A percentile compares a stretch with the other conserved stretches of the same genome.
Conservation (phyloP, 2,113 vertebrate genomes). For the Pseudorhombus dupliciocellatus region DNA sequence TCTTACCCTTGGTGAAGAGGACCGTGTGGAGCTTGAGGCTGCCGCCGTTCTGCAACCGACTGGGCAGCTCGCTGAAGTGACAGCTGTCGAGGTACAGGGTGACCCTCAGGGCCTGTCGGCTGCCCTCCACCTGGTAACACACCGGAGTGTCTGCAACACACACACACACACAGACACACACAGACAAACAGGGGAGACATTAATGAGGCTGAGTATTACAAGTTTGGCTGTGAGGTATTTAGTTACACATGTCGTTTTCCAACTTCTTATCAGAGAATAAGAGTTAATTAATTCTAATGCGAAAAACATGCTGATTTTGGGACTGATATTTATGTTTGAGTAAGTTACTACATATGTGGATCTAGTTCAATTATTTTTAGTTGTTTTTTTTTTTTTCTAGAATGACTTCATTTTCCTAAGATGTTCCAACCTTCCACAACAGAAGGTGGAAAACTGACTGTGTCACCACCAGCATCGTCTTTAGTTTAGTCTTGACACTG, state of each 20-base stretch:
- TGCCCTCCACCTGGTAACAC: slow-evolving; percentile 95
- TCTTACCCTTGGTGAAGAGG: slow-evolving; percentile 91
- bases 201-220: background rate
- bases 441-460: too few species aligned
- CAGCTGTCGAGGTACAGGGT: slow-evolving; percentile 92
- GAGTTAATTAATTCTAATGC: background rate
- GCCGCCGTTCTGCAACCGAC: slow-evolving; percentile 90
- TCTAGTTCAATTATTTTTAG: too few species aligned
- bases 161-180: background rate
- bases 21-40: slow-evolving; percentile 92
- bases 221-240: background rate
- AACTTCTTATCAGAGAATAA: background rate
- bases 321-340: too few species aligned
- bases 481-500: too few species aligned
- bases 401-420: too few species aligned
- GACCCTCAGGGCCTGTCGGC: slow-evolving; percentile 92
- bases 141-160: slow-evolving; percentile 86
- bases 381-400: too few species aligned
- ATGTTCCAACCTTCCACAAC: too few species aligned
- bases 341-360: too few species aligned
- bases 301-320: too few species aligned
- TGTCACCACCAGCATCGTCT: too few species aligned
- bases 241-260: background rate
- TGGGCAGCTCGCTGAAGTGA: slow-evolving; percentile 94
- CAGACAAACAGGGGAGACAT: background rate